Percentiles rank a stretch among this genome's conserved stretches.
These are phyloP conservation scores for Phengaris arion DNA, from an alignment of 2,888 invertebrate genomes.

Conservation along the genomic window DNA sequence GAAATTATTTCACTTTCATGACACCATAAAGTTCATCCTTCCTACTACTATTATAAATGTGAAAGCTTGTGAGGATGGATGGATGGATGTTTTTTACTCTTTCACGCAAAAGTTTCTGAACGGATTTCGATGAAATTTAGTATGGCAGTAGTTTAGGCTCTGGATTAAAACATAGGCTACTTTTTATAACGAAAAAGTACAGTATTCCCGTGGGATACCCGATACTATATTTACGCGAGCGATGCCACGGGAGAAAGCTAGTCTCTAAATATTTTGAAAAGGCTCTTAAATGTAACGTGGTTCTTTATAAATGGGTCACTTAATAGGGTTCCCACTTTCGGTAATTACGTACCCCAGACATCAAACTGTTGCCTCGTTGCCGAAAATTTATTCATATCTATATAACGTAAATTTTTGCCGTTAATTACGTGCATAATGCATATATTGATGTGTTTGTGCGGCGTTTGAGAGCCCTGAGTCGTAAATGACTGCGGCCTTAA, in stretches of 20 bases:
- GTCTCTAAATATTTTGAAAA: conserved; percentile 3
- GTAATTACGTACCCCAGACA: conserved; percentile 24
- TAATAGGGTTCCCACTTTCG: conserved; percentile 20
- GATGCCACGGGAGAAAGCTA: too few species aligned
- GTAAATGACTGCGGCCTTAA: neutral
- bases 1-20: neutral
- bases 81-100: too few species aligned
- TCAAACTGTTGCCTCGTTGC: conserved; percentile 8
- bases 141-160: too few species aligned
- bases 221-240: too few species aligned
- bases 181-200: too few species aligned
- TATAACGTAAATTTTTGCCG: conserved; percentile 8
- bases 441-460: neutral
- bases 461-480: neutral
- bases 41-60: too few species aligned
- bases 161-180: too few species aligned
- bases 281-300: conserved; percentile 4
- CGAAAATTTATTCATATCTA: conserved; percentile 4
- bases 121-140: too few species aligned
- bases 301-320: conserved; percentile 26
- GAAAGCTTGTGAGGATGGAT: too few species aligned
- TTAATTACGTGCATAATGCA: conserved; percentile 18
- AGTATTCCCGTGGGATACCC: too few species aligned
- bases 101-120: too few species aligned
- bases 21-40: conserved; percentile 7